Evolutionary conservation across 2,797 vertebrate genomes (phyloP).

Genomic region (Squalus acanthias): DNA sequence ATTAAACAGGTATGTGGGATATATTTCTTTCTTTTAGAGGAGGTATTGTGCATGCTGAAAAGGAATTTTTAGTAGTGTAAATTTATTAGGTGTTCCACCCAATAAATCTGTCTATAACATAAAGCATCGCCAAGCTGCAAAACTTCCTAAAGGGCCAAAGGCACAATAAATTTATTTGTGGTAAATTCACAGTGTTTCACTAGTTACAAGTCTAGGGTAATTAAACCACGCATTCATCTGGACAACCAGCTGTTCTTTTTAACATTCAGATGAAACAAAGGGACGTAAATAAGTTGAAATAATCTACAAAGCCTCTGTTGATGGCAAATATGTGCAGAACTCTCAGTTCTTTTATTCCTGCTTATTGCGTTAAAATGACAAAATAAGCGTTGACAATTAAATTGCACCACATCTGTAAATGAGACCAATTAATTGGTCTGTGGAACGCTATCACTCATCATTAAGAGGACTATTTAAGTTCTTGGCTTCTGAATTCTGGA

Average conservation of each 20-base stretch:
- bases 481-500: conserved; percentile 37
- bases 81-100: conserved; percentile 36
- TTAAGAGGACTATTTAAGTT: conserved; percentile 35
- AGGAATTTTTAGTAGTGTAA: conserved; percentile 36
- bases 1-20: background rate
- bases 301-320: conserved; percentile 11
- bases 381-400: conserved; percentile 38
- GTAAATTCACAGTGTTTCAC: conserved; percentile 29
- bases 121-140: conserved; percentile 21
- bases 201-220: conserved; percentile 29
- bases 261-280: conserved; percentile 13
- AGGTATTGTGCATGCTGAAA: conserved; percentile 27
- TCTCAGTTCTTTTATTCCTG: conserved; percentile 28
- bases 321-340: conserved; percentile 17
- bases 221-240: conserved; percentile 33
- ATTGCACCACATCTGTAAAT: conserved; percentile 36
- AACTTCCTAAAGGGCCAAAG: conserved; percentile 26
- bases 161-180: conserved; percentile 36
- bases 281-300: conserved; percentile 32
- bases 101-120: conserved; percentile 37
- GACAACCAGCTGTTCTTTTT: conserved; percentile 25
- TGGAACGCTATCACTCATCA: conserved; percentile 35
- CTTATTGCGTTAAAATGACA: conserved; percentile 21
- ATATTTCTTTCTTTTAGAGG: background rate
- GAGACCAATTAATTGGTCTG: conserved; percentile 36